Conservation (phyloP, 30 jellyfish, hydroid and myxozoan species). For the Aurelia sp. region DNA sequence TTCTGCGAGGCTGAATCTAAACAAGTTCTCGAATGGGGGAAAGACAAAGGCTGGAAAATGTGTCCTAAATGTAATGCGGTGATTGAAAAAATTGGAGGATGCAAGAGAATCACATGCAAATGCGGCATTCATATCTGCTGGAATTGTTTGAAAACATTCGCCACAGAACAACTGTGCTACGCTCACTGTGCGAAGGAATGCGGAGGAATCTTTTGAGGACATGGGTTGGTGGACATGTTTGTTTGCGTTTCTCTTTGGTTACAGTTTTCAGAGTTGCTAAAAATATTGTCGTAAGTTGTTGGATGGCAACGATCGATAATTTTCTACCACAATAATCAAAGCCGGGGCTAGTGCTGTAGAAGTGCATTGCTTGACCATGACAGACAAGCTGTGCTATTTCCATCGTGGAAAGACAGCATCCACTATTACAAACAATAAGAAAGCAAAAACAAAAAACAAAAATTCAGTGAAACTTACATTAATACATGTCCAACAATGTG, state of each 20-base stretch:
- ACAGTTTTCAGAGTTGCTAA: too few relatives aligned
- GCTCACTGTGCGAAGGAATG: conserved; percentile 2
- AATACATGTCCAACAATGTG: conserved; percentile 68
- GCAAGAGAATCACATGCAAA: conserved; percentile 54
- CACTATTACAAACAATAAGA: too few relatives aligned
- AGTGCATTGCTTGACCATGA: too few relatives aligned
- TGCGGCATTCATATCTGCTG: conserved; percentile 72
- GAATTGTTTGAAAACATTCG: conserved; percentile 54
- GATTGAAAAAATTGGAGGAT: conserved; percentile 66
- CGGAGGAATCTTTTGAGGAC: too few relatives aligned
- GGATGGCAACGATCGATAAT: too few relatives aligned
- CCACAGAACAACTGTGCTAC: conserved; percentile 14
- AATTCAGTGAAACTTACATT: conserved; percentile 22
- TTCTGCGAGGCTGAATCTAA: conserved; percentile 35
- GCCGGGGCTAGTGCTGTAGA: too few relatives aligned
- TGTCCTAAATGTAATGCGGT: conserved; percentile 64
- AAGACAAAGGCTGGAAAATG: conserved; percentile 11
- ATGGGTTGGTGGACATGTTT: too few relatives aligned
- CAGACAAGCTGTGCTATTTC: too few relatives aligned
- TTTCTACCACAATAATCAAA: too few relatives aligned
- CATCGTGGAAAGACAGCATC: too few relatives aligned
- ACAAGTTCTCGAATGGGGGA: conserved; percentile 35
- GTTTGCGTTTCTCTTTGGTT: too few relatives aligned
- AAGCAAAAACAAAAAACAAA: background rate
- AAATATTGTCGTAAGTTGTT: too few relatives aligned